Base-by-base conservation (phyloP, 1,140 invertebrate species). In the Procambarus virginalis region DNA sequence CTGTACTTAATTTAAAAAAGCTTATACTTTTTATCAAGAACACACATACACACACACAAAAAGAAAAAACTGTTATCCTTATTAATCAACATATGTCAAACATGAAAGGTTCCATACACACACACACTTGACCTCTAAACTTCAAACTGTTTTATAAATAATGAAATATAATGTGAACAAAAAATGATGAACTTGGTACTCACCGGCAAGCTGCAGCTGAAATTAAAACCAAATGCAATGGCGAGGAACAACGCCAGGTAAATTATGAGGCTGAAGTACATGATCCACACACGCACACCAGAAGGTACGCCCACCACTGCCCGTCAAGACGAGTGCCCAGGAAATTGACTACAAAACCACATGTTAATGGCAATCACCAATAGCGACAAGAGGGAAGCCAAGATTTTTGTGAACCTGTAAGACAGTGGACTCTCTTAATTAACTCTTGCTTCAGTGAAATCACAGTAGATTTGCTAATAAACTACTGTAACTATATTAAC, bases 281-380 rank as follows among this genome's bases (percentile, higher is more conserved):
- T 93, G 73, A 96, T 91, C 2, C 93, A 4, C 92, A 51, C 45
- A 97, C 93, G 20, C 94, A 93, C 58, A 97, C 94, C 49, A 94
- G 86, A 0, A 95, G 92, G 82, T 95, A 95, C 91, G 94, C 91
- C 91, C 94, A 94, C 95, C 96, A 95, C 58, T 93, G 92, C 73
- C 94, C 91, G 2, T 95, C 94, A 55, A 96, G 91, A 34, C 94
- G 93, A 2, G 94, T 92, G 14, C 95, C 93, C 0, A 97, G 95
- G 91, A 95, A 96, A 46, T 94, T 94, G 34, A 95, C 94, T 3
- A 98, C 96, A 93, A 93, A 98, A 97, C 93, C 96, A 98, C 78
- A 97, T 95, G 93, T 98, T 98, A 91, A 98, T 97, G 14, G 93
- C 93, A 92, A 98, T 97, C 1, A 98, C 96, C 45, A 96, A 93